Percentiles rank a stretch among this genome's conserved stretches.
These are phyloP conservation scores for Platycheirus rosarum DNA, from an alignment of 2,888 invertebrate genomes.

Conservation along the genomic window DNA sequence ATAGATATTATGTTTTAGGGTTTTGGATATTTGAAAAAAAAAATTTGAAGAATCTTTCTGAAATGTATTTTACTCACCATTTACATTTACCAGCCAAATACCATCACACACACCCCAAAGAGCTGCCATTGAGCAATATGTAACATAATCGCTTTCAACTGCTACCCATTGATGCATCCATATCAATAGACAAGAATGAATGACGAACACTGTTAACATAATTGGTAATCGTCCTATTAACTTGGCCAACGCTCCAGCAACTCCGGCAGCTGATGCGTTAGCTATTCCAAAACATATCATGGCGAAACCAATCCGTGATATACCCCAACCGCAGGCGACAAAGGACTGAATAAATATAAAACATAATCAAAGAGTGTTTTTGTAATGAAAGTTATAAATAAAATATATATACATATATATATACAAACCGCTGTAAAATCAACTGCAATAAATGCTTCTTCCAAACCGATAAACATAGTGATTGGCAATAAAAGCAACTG, in stretches of 20 bases:
- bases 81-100: slow-evolving; percentile 95
- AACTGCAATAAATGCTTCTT: slow-evolving; percentile 95
- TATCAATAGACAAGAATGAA: slow-evolving; percentile 88
- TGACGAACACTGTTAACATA: slow-evolving; percentile 88
- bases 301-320: slow-evolving; percentile 95
- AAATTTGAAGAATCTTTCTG: too few species aligned
- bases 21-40: too few species aligned
- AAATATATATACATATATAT: too few species aligned
- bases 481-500: slow-evolving; percentile 94
- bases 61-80: slow-evolving; percentile 91
- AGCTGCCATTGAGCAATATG: slow-evolving; percentile 91
- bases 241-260: slow-evolving; percentile 91
- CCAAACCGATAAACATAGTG: slow-evolving; percentile 96
- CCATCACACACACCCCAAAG: slow-evolving; percentile 95
- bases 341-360: slow-evolving; percentile 85
- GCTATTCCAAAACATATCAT: slow-evolving; percentile 96
- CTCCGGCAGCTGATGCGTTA: slow-evolving; percentile 92
- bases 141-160: slow-evolving; percentile 85
- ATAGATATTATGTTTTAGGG: too few species aligned
- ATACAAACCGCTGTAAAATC: slow-evolving; percentile 89
- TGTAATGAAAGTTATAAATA: too few species aligned
- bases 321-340: slow-evolving; percentile 93
- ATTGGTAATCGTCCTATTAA: slow-evolving; percentile 89
- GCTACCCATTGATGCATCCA: slow-evolving; percentile 89
- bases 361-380: too few species aligned